Base-by-base conservation (phyloP, 2,113 vertebrate genomes). In the Hyperoodon ampullatus region DNA sequence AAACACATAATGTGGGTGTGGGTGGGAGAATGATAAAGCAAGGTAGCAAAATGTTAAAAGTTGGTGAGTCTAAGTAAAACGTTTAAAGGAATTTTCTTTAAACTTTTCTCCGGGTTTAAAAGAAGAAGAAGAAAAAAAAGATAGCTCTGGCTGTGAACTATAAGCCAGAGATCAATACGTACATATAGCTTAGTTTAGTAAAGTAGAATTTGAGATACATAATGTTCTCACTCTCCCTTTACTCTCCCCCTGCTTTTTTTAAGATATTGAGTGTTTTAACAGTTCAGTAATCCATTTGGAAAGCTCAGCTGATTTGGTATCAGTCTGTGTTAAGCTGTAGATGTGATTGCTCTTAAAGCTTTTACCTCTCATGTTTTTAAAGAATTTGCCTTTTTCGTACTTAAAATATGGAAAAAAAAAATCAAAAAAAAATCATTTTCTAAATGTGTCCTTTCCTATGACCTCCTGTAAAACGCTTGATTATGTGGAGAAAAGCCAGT, bases 381-480 rank as follows among this genome's bases (percentile, higher is more conserved):
- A 58, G 47, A 88, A 53, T 95, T 91, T 84, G 30, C 18, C 60
- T 30, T 8, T 93, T 97, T 95, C 0, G 2, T 96, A 87, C 55
- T 80, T 89, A 70, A 94, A 90, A 50, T 72, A 72, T 91, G 55
- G 96, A 96, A 53, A 24, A 44, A 44, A n/a, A 93, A 53, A 53
- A 53, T 18, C 5, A 15, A 0, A 1, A 0, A 68, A 72, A 83
- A 35, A 35, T 30, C 10, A 2, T 96, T 97, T 96, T 83, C 50
- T 30, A 33, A 96, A 93, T 96, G 30, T 93, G 14, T 86, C 19
- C 90, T 61, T 63, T 97, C 21, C 30, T 91, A 6, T 16, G 90
- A 84, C 42, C 68, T 77, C n/a, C 74, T 84, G 42, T 81, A 96
- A 78, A 97, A 75, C 61, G 84, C 74, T 95, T 83, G 28, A 26